Base-by-base conservation (phyloP, 2,888 invertebrate species). In the Neelides folsomi region DNA sequence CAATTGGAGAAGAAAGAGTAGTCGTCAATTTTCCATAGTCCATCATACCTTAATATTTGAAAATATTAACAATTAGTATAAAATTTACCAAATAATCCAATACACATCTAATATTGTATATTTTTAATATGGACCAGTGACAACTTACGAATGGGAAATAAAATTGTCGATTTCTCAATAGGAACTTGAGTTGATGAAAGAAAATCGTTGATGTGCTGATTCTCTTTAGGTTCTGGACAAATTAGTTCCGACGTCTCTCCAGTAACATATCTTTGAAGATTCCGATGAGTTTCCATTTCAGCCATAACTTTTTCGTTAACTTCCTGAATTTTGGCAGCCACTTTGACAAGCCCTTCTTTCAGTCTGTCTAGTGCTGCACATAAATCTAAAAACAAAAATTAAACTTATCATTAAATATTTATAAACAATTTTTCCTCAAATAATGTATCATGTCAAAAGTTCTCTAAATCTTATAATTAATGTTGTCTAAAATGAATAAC, bases 291-390 rank as follows among this genome's bases (percentile, higher is more conserved):
- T 15, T 48, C 42, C 13, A 47, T 43, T 10, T 40, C 51, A 0
- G 46, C 37, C 10, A 40, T 34, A 8, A 54, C 51, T 8, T 52
- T 47, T 39, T 54, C 54, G n/a, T 54, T 51, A 10, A 45, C 46
- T 12, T 45, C 49, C 15, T 54, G 54, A 18, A 54, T 41, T 37
- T 52, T 51, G 5, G 54, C 54, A n/a, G 54, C 47, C 27, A 54
- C 37, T 10, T 45, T 49, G 4, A 54, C 46, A 4, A 51, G 44
- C 9, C 51, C 49, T n/a, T 54, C 48, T 16, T 51, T 47, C 13
- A 51, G 49, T 20, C 41, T 45, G 38, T 54, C 49, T 15, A 51
- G 41, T 35, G 54, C 51, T 27, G 44, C 48, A n/a, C 48, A 46
- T 15, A 54, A 44, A 16, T 54, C 54, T 54, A 42, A 35, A 37